These are phyloP conservation scores for Pseudorasbora parva DNA, from an alignment of 2,113 vertebrate genomes.

Conservation along the genomic window DNA sequence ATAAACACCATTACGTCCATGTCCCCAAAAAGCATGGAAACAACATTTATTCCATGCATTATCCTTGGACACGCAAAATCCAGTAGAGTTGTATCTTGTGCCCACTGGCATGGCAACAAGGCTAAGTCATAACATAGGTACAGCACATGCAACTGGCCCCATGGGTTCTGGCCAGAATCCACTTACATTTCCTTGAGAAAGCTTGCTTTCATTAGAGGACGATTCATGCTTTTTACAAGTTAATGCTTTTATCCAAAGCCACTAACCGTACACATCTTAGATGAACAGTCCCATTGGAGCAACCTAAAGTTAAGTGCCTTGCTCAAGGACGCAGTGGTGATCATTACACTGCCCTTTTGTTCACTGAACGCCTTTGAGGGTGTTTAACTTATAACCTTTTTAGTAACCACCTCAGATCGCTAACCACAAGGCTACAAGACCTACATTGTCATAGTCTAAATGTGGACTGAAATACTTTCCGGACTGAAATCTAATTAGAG, in stretches of 20 bases:
- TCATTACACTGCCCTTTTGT: slow-evolving; percentile 1
- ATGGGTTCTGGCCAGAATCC: neutral
- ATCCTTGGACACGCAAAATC: neutral
- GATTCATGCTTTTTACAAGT: neutral
- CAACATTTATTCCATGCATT: no score
- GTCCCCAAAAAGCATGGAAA: no score
- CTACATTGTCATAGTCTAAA: neutral
- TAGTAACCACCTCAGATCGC: neutral
- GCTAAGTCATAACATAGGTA: neutral
- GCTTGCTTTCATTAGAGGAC: neutral
- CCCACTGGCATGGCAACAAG: neutral
- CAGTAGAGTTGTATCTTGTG: neutral
- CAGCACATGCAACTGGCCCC: neutral
- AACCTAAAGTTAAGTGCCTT: slow-evolving; percentile 21
- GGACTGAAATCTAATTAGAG: neutral
- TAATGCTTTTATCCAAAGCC: slow-evolving; percentile 6
- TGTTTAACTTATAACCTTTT: neutral
- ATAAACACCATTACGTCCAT: no score
- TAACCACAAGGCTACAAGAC: slow-evolving; percentile 6
- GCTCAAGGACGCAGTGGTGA: slow-evolving; percentile 3
- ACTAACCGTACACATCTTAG: neutral
- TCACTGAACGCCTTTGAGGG: neutral
- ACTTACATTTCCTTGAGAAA: neutral
- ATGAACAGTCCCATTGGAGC: neutral
- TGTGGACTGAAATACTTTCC: neutral